These are phyloP conservation scores for Chesias legatella DNA, from an alignment of 2,888 invertebrate species.

Conservation along the genomic window DNA sequence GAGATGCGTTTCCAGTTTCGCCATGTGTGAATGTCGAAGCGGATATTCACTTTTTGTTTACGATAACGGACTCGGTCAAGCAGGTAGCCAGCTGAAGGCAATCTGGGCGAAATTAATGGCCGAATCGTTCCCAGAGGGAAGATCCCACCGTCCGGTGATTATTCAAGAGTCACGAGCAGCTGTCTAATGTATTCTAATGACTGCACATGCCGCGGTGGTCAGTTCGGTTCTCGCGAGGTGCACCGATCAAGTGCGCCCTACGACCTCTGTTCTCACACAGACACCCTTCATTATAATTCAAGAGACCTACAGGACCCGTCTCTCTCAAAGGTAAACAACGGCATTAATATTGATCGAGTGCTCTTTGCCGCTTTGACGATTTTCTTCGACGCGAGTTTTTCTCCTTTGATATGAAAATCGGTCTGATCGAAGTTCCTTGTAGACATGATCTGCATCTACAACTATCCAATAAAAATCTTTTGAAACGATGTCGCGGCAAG, in stretches of 20 bases:
- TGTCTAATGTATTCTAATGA: constrained; percentile 75
- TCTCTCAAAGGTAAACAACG: constrained; percentile 73
- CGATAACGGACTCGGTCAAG: constrained; percentile 62
- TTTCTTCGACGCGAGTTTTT: constrained; percentile 57
- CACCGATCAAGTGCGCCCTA: constrained; percentile 74
- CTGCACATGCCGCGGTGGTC: constrained; percentile 60
- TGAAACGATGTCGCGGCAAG: constrained; percentile 10
- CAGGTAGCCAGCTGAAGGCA: constrained; percentile 63
- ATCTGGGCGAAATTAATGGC: constrained; percentile 41
- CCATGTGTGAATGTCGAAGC: constrained; percentile 54
- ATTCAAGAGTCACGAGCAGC: constrained; percentile 62
- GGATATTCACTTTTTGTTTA: constrained; percentile 63
- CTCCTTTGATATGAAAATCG: constrained; percentile 58
- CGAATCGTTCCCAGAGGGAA: constrained; percentile 52
- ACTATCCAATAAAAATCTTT: constrained; percentile 1
- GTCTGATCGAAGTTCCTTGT: constrained; percentile 34
- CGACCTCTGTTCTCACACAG: constrained; percentile 70
- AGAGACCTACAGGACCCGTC: constrained; percentile 54
- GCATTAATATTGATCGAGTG: constrained; percentile 75
- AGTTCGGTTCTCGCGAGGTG: constrained; percentile 67
- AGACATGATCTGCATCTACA: constrained; percentile 11
- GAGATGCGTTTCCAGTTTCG: constrained; percentile 59
- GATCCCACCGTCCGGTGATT: constrained; percentile 38
- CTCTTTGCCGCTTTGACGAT: constrained; percentile 68
- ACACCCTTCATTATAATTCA: constrained; percentile 73